A percentile compares a stretch with the other conserved stretches of the same genome.
phyloP scores from a whole-genome alignment of 2,113 vertebrate species.

The Syngnathus floridae region DNA sequence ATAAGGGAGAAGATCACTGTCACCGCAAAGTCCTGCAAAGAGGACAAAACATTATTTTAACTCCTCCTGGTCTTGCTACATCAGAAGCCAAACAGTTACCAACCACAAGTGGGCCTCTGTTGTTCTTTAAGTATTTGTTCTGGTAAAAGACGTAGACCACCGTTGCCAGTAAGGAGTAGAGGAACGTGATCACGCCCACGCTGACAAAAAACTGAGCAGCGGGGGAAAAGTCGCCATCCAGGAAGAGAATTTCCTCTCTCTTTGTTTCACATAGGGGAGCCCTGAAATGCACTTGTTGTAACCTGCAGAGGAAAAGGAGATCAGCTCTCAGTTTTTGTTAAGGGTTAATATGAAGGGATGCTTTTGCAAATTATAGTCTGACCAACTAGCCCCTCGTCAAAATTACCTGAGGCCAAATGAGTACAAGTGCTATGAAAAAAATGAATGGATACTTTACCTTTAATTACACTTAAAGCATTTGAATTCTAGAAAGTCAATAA shows the following conservation, averaged over 20 bases:
- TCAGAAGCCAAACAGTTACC: conserved; percentile 56
- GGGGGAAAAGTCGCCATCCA: conserved; percentile 85
- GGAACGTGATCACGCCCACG: conserved; percentile 89
- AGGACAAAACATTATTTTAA: not conserved
- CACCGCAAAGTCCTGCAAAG: conserved; percentile 85
- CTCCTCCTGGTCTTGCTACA: not conserved
- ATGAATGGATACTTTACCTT: not conserved
- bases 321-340: not conserved
- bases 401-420: not conserved
- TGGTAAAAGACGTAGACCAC: conserved; percentile 98
- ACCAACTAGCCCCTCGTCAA: not conserved
- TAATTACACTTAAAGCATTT: not conserved
- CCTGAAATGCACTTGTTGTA: conserved; percentile 90
- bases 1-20: conserved; percentile 88
- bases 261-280: conserved; percentile 83
- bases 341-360: too few species aligned
- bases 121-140: conserved; percentile 96
- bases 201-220: conserved; percentile 90
- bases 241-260: conserved; percentile 78
- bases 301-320: conserved; percentile 62
- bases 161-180: conserved; percentile 91
- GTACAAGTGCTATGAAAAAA: not conserved
- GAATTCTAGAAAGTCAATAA: not conserved
- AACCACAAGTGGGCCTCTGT: conserved; percentile 92
- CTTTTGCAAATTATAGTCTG: not conserved